phyloP scores from a whole-genome alignment of 2,113 vertebrate species.

The Pedionomus torquatus region DNA sequence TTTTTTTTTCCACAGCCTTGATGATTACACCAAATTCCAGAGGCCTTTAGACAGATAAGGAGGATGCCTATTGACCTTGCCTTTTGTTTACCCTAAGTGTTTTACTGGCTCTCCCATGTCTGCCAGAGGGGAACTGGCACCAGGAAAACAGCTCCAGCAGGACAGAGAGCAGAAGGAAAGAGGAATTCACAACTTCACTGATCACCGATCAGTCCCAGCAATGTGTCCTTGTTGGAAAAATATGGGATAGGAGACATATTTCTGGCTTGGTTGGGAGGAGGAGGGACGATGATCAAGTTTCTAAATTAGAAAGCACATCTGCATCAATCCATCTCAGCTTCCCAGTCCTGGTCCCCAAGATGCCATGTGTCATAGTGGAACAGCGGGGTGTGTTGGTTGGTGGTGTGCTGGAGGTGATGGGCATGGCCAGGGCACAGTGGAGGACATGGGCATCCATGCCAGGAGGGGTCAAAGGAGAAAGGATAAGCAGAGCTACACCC shows the following conservation, averaged over 20 bases:
- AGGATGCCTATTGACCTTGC: not conserved
- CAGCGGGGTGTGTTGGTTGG: not conserved
- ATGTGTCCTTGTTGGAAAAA: not conserved
- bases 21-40: slow-evolving; percentile 7
- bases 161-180: not conserved
- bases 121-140: not conserved
- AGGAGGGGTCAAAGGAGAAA: not conserved
- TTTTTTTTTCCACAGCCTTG: not conserved
- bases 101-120: not conserved
- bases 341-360: not conserved
- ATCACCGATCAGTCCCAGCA: not conserved
- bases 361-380: fast-evolving
- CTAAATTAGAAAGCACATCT: not conserved
- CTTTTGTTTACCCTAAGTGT: not conserved
- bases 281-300: not conserved
- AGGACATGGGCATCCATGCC: not conserved
- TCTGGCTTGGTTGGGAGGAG: not conserved
- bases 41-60: not conserved
- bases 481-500: not conserved
- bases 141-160: not conserved
- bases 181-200: not conserved
- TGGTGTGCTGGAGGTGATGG: not conserved
- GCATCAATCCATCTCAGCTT: not conserved
- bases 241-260: not conserved
- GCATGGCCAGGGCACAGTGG: not conserved